These are phyloP conservation scores for Pseudomugil gertrudae DNA, from an alignment of 2,797 vertebrate genomes.

Conservation along the genomic window DNA sequence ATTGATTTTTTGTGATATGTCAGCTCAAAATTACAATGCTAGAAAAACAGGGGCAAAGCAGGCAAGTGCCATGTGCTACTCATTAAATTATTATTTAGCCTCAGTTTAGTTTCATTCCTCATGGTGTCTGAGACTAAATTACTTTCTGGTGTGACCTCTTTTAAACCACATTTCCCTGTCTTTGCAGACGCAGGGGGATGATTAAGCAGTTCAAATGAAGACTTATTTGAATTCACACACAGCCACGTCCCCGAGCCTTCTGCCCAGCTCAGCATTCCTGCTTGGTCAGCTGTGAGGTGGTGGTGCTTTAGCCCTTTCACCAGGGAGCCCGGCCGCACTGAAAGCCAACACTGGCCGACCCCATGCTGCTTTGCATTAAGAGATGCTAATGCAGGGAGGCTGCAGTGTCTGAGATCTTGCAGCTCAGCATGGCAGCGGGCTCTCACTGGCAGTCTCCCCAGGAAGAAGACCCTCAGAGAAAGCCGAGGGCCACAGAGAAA, in stretches of 20 bases:
- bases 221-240: constrained; percentile 74
- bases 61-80: constrained; percentile 66
- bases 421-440: constrained; percentile 74
- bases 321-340: constrained; percentile 55
- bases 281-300: constrained; percentile 80
- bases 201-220: constrained; percentile 77
- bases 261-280: constrained; percentile 72
- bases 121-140: constrained; percentile 67
- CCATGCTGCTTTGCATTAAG: constrained; percentile 81
- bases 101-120: constrained; percentile 66
- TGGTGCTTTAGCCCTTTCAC: constrained; percentile 68
- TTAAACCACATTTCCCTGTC: constrained; percentile 65
- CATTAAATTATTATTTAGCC: constrained; percentile 76
- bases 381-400: constrained; percentile 78
- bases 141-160: constrained; percentile 72
- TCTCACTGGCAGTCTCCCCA: constrained; percentile 75
- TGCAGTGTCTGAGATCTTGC: constrained; percentile 73
- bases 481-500: constrained; percentile 77
- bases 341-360: constrained; percentile 70
- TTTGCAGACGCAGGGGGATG: constrained; percentile 54
- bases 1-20: constrained; percentile 26
- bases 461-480: constrained; percentile 78
- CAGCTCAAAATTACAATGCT: constrained; percentile 25
- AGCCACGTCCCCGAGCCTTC: constrained; percentile 55
- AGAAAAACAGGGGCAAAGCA: constrained; percentile 47